Conservation (phyloP, 2,797 vertebrate genomes). For the Hydrophis major region DNA sequence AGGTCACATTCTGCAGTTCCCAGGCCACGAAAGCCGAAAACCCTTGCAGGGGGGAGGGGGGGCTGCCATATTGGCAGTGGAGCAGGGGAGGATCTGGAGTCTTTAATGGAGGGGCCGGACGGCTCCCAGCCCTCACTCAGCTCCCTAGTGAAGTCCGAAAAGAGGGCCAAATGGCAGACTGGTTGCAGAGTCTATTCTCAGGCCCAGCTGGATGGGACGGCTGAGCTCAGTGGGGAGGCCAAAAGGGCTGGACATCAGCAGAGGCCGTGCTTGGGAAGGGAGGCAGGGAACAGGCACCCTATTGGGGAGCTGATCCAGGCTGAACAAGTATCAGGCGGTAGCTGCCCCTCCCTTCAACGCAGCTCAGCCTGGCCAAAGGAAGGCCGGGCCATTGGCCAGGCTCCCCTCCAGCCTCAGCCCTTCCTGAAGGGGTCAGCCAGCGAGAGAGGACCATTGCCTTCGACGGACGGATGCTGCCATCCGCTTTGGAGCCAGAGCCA, state of each 20-base stretch:
- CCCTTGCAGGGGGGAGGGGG: too few relatives aligned
- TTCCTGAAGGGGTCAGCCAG: not conserved
- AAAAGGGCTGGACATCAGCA: not conserved
- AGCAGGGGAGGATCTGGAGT: not conserved
- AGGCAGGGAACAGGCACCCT: not conserved
- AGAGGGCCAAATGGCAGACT: not conserved
- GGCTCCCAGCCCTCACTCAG: not conserved
- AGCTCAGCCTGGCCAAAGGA: not conserved
- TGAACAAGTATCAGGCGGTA: not conserved
- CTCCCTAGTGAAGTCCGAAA: not conserved
- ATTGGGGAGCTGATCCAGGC: not conserved
- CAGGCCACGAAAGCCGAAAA: not conserved
- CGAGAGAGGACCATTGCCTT: not conserved
- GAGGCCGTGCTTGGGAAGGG: not conserved
- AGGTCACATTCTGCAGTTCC: not conserved
- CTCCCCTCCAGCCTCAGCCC: not conserved
- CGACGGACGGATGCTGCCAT: not conserved
- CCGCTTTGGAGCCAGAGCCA: not conserved
- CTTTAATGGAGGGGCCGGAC: not conserved
- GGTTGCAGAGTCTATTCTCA: not conserved
- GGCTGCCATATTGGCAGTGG: not conserved
- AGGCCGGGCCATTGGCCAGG: not conserved
- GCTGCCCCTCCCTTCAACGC: not conserved
- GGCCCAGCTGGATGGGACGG: not conserved
- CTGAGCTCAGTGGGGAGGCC: not conserved